Evolutionary conservation across 2,113 vertebrate species (phyloP).

Genomic region (Tetrax tetrax): DNA sequence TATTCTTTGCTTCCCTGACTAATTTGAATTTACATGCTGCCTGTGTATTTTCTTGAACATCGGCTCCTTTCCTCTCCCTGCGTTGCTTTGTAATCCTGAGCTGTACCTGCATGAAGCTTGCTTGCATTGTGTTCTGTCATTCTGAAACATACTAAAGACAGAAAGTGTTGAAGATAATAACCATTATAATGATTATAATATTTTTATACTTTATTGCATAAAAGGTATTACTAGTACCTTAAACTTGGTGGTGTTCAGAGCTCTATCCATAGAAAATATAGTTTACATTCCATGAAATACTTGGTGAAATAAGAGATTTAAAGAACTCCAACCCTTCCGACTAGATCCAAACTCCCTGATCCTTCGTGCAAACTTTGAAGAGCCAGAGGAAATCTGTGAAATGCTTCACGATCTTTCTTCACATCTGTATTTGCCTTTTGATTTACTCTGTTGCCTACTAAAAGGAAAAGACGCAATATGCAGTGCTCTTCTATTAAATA

Average conservation of each 20-base stretch:
- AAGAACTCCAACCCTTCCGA: background rate
- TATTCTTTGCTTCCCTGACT: background rate
- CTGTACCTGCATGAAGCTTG: background rate
- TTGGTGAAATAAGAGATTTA: background rate
- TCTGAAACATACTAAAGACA: background rate
- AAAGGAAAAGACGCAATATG: background rate
- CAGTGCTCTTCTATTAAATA: background rate
- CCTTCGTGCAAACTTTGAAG: background rate
- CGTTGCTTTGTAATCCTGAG: background rate
- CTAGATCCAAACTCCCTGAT: background rate
- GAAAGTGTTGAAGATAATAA: background rate
- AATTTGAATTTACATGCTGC: background rate
- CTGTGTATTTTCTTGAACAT: background rate
- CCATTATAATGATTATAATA: background rate
- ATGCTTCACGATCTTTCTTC: background rate
- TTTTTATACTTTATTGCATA: background rate
- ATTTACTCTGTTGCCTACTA: background rate
- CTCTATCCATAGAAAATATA: background rate
- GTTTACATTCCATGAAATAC: background rate
- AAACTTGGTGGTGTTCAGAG: background rate
- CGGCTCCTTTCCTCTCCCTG: background rate
- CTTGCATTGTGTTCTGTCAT: background rate
- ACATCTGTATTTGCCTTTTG: background rate
- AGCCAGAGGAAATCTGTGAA: background rate
- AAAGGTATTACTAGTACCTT: background rate